These are phyloP conservation scores for Epinephelus awoara DNA, from an alignment of 2,797 vertebrate genomes.

Conservation along the genomic window DNA sequence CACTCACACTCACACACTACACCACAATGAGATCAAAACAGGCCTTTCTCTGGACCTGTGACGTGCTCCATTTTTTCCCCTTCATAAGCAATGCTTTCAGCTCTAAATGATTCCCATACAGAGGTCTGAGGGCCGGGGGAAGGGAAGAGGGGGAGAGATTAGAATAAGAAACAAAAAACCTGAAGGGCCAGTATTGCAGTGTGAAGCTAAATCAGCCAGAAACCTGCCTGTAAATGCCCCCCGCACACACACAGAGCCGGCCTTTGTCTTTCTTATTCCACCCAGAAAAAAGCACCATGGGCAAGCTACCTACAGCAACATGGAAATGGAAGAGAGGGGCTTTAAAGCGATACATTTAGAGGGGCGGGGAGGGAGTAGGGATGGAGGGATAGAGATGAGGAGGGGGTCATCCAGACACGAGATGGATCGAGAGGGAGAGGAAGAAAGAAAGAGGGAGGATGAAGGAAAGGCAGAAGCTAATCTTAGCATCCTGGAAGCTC, in stretches of 20 bases:
- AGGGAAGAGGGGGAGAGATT: conserved; percentile 39
- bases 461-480: conserved; percentile 66
- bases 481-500: conserved; percentile 73
- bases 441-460: conserved; percentile 31
- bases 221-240: conserved; percentile 74
- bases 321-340: conserved; percentile 70
- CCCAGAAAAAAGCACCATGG: conserved; percentile 69
- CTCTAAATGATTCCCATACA: conserved; percentile 50
- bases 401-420: conserved; percentile 59
- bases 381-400: conserved; percentile 40
- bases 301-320: conserved; percentile 70
- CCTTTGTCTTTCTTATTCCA: conserved; percentile 80
- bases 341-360: conserved; percentile 76
- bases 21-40: conserved; percentile 84
- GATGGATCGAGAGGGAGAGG: conserved; percentile 47
- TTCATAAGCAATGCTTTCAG: conserved; percentile 51
- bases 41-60: conserved; percentile 82
- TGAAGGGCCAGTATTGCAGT: conserved; percentile 63
- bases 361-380: conserved; percentile 44
- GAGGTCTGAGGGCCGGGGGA: conserved; percentile 27
- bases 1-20: conserved; percentile 25
- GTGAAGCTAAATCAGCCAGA: conserved; percentile 80
- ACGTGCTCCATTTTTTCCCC: conserved; percentile 77
- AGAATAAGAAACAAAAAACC: conserved; percentile 57
- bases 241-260: conserved; percentile 58